Evolutionary conservation across 2,113 vertebrate species (phyloP).

Genomic region (Choloepus hoffmanni): DNA sequence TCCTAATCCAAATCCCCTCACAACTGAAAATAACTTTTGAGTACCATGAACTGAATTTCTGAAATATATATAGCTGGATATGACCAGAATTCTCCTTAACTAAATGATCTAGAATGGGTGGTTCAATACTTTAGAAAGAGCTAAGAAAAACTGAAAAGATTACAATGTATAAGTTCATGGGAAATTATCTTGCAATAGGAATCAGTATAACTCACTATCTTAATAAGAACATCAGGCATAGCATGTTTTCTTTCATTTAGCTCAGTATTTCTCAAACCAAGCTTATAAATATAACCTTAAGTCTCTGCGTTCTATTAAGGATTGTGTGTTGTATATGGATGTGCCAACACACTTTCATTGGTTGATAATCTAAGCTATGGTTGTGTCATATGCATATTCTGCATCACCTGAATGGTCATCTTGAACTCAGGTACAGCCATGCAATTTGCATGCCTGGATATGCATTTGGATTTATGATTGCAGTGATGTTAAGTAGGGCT

Average conservation of each 20-base stretch:
- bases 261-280: neutral
- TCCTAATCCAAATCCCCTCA: neutral
- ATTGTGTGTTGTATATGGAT: neutral
- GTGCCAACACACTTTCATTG: neutral
- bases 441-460: neutral
- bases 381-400: neutral
- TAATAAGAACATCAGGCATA: neutral
- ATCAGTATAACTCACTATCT: too few species aligned
- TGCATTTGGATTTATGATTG: neutral
- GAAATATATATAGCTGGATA: neutral
- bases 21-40: neutral
- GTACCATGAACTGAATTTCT: neutral
- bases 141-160: neutral
- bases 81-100: neutral
- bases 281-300: accelerated
- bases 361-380: neutral
- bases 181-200: neutral
- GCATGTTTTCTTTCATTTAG: neutral
- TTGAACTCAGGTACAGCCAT: neutral
- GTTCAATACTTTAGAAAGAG: neutral
- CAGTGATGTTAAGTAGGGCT: neutral
- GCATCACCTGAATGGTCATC: neutral
- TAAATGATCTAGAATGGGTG: neutral
- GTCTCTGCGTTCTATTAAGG: neutral
- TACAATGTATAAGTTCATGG: neutral